Evolutionary conservation across 2,888 invertebrate species (phyloP).

Genomic region (Stenodera caucasica): DNA sequence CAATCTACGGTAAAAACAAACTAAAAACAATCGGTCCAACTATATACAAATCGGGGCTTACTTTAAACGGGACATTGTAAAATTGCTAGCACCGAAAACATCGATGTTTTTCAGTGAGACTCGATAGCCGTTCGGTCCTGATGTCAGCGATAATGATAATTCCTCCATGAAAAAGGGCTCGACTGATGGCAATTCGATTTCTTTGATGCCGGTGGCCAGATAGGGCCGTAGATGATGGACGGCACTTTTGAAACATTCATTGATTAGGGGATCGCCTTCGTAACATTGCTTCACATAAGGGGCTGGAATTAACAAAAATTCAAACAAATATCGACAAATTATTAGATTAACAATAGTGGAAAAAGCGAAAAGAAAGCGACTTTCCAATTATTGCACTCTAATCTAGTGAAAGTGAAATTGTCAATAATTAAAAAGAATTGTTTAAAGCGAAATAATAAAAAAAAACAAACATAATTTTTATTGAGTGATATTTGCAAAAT

Average conservation of each 20-base stretch:
- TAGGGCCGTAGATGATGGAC: conserved; percentile 64
- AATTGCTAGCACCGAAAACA: conserved; percentile 67
- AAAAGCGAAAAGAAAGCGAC: neutral
- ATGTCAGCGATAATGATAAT: conserved; percentile 61
- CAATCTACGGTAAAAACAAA: conserved; percentile 48
- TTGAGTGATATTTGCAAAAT: neutral
- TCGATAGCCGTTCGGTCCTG: conserved; percentile 62
- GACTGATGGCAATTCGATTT: conserved; percentile 67
- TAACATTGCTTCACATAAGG: conserved; percentile 70
- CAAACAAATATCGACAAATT: neutral
- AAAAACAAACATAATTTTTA: neutral
- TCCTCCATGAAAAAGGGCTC: conserved; percentile 69
- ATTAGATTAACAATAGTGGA: neutral
- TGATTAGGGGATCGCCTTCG: conserved; percentile 63
- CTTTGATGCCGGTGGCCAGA: conserved; percentile 64
- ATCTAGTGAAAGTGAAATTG: neutral
- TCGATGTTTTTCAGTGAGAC: conserved; percentile 63
- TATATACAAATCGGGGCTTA: conserved; percentile 46
- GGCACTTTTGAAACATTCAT: conserved; percentile 61
- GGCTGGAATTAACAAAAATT: conserved; percentile 54
- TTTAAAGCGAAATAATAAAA: neutral
- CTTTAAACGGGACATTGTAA: conserved; percentile 62
- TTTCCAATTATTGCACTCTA: neutral
- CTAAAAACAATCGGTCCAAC: neutral
- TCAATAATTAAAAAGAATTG: neutral